Percentiles rank a stretch among this genome's conserved stretches.
Conservation (phyloP, 2,113 vertebrate genomes). For the Oceanites oceanicus region DNA sequence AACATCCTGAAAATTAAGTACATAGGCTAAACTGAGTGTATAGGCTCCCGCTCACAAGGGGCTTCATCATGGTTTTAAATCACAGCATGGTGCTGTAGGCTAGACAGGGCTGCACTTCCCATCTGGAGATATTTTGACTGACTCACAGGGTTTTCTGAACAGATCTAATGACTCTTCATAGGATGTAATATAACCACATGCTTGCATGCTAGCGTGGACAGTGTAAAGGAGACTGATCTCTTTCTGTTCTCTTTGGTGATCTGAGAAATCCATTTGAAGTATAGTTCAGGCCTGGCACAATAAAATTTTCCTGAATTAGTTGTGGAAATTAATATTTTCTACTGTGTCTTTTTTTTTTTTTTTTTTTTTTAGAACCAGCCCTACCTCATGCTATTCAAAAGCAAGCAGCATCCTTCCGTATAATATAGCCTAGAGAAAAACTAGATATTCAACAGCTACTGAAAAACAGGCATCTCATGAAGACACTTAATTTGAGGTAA, state of each 20-base stretch:
- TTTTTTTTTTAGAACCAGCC: not conserved
- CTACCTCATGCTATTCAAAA: not conserved
- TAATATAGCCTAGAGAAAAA: not conserved
- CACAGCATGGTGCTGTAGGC: slow-evolving; percentile 30
- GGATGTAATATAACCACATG: slow-evolving; percentile 8
- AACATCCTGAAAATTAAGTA: slow-evolving; percentile 59
- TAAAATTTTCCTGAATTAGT: not conserved
- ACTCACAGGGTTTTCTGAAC: not conserved
- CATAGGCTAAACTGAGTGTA: not conserved
- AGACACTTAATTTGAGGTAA: not conserved
- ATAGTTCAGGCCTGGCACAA: not conserved
- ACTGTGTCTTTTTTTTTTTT: not conserved
- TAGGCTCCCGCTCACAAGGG: slow-evolving; percentile 31
- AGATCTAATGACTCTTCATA: slow-evolving; percentile 30
- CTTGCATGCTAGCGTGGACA: not conserved
- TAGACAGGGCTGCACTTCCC: slow-evolving; percentile 23
- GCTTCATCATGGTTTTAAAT: slow-evolving; percentile 55
- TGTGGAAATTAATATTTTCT: not conserved
- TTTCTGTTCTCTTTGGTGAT: not conserved
- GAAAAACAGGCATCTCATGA: not conserved
- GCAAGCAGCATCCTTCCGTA: not conserved
- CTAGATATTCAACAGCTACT: not conserved
- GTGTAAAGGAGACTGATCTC: not conserved
- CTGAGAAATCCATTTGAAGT: not conserved
- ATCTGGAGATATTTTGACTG: slow-evolving; percentile 57